phyloP scores from a whole-genome alignment of 2,888 invertebrate species.

The Hanleya hanleyi region DNA sequence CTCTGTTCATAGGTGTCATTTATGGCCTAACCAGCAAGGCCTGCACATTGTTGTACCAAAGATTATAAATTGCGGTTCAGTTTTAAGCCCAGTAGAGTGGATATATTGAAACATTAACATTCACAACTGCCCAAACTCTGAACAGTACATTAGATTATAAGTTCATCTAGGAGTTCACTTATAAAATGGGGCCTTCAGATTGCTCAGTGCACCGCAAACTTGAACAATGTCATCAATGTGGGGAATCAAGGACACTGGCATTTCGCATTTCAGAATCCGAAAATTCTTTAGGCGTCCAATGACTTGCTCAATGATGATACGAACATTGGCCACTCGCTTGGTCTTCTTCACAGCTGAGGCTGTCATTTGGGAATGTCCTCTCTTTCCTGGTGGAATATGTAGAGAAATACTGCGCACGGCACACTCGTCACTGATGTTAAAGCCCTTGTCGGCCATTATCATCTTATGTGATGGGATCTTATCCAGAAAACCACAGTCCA shows the following conservation, averaged over 20 bases:
- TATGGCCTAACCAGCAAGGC: no score
- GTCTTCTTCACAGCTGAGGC: slow-evolving; percentile 33
- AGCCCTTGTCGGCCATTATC: slow-evolving; percentile 44
- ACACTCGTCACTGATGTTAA: slow-evolving; percentile 36
- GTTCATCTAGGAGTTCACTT: background rate
- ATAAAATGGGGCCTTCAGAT: background rate
- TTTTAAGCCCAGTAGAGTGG: background rate
- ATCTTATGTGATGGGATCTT: slow-evolving; percentile 24
- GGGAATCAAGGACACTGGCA: slow-evolving; percentile 34
- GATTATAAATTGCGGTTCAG: no score
- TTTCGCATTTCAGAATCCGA: slow-evolving; percentile 30
- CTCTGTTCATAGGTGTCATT: no score
- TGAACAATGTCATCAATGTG: slow-evolving; percentile 38
- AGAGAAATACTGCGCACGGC: slow-evolving; percentile 13
- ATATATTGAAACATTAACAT: background rate
- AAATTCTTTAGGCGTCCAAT: slow-evolving; percentile 43
- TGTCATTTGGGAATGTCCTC: slow-evolving; percentile 38
- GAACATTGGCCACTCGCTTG: slow-evolving; percentile 36
- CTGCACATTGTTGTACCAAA: no score
- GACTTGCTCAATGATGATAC: slow-evolving; percentile 44
- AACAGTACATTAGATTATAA: background rate
- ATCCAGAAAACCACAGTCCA: slow-evolving; percentile 35
- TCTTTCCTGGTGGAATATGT: slow-evolving; percentile 32
- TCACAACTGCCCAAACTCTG: background rate
- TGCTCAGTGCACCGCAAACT: slow-evolving; percentile 25